Evolutionary conservation across 2,888 invertebrate genomes (phyloP), one percentile per base, ranked within the genome.

Genomic region (Actias luna): DNA sequence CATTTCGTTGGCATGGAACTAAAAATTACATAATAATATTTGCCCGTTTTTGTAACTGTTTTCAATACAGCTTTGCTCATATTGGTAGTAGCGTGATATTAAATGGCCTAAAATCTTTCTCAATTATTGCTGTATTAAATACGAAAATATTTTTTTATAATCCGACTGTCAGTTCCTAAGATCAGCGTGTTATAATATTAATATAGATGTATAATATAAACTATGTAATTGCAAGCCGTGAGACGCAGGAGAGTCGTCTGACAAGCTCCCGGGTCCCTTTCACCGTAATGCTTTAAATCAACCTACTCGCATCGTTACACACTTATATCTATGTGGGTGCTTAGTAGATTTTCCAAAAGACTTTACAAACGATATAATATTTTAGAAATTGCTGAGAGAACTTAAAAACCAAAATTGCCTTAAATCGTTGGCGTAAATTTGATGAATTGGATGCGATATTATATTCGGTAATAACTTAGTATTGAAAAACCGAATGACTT

Each of bases 271-370:
- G 18, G 42, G 18, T 50, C 63, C 85, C 85, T 87, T 87, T 87
- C 87, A 81, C 87, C 77, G 70, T 70, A 76, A 69, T 69, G 72
- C 72, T 69, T 75, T 78, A 76, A 79, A 80, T 80, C 77, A 29
- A 29, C 55, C 73, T 16, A 64, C 61, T 60, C 36, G 64, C 63
- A 55, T 61, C 62, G 55, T 67, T 31, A 59, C 63, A 63, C 66
- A 66, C 66, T 67, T 63, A 66, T 71, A 71, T 69, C 59, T 60
- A 31, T n/a, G 42, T n/a, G 29, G 29, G 14, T 52, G 39, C 3
- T 42, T 4, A 1, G 12, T 12, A 25, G 52, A 27, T 52, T 16
- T 29, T 55, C n/a, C 29, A 29, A 55, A 55, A 29, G 55, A 46
- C 33, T 10, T 5, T n/a, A n/a, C 4, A 39, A 39, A 52, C 29